Evolutionary conservation across 2,888 invertebrate genomes (phyloP), one percentile per base, ranked within the genome.

Genomic region (Dasypogon diadema): DNA sequence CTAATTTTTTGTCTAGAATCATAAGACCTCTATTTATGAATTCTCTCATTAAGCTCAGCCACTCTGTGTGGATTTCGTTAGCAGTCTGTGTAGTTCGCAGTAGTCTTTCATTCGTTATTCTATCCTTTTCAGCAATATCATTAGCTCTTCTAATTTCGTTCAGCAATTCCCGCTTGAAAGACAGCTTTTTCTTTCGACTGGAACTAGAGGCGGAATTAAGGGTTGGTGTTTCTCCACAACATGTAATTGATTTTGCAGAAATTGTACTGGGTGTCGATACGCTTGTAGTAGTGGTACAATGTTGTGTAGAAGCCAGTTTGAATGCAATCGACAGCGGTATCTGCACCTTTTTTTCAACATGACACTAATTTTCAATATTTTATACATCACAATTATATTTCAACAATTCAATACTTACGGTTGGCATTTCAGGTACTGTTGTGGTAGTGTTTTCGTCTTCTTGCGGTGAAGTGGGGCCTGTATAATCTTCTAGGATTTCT

Each of bases 1-100:
- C 8, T n/a, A 58, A 14, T 16, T 30, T 26, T 1, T 58, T 58
- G n/a, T 58, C 58, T 6, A 63, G 37, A 42, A 63, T 63, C 6
- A 16, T 16, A 10, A 63, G 10, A 37, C 21, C 37, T n/a, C 22
- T 37, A 12, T 21, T 10, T 34, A 63, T 21, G 12, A 63, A 21
- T n/a, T 63, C 63, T 22, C 12, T 42, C 21, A 42, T 18, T 2
- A 63, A 2, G 10, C 21, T 42, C 12, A 10, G 18, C 63, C 42
- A 42, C 16, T 42, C 37, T 18, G 10, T 30, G 18, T 42, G 34
- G 21, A 63, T n/a, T 42, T 63, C 63, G 12, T 63, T 63, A 2
- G 63, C 63, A 18, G 34, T 18, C 37, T 0, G 14, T 5, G 63
- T 42, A 18, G 34, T 18, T 63, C 0, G 14, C 2, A 42, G 37